Base-by-base conservation (phyloP, 1,140 invertebrate genomes). In the Lethocerus indicus region DNA sequence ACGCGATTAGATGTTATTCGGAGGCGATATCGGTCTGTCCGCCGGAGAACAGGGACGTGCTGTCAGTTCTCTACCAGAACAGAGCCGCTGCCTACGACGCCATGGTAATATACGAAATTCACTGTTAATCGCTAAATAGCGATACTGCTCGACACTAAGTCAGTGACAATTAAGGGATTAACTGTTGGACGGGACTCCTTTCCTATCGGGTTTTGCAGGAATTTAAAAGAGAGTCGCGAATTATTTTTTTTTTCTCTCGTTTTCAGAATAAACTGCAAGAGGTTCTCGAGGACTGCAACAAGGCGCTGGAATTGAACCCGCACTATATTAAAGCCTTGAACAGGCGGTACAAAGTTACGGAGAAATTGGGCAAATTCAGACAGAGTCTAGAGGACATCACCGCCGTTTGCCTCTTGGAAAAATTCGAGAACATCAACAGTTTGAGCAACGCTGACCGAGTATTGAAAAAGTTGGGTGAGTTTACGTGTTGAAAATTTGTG, bases 51-150 rank as follows among this genome's bases (percentile, higher is more conserved):
- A 69, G 67, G 26, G 70, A 74, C 2, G 83, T 87, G 55, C 64
- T 95, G 37, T 79, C 91, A 3, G 91, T 84, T 13, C 92, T 89
- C 64, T 94, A 93, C 67, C 92, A 96, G 65, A 97, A 97, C 61
- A 76, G 90, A 61, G 93, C 92, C 4, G 93, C 92, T 32, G 85
- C 88, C 23, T 88, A 90, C 69, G 91, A 95, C 66, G 86, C 91
- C 63, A 69, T 92, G 69, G 79, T 82, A 66, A 69, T 61, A 59
- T 16, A 44, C 5, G 9, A 14, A 6, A 41, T 42, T 41, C 36
- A 23, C 18, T 12, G 21, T n/a, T 32, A 9, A 32, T 32, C 29
- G 9, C n/a, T 32, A 32, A 12, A 32, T 50, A 23, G 16, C 32
- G n/a, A n/a, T n/a, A n/a, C n/a, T n/a, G n/a, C n/a, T n/a, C n/a